These are phyloP conservation scores for Mobula hypostoma DNA, from an alignment of 2,113 vertebrate genomes.

Conservation along the genomic window DNA sequence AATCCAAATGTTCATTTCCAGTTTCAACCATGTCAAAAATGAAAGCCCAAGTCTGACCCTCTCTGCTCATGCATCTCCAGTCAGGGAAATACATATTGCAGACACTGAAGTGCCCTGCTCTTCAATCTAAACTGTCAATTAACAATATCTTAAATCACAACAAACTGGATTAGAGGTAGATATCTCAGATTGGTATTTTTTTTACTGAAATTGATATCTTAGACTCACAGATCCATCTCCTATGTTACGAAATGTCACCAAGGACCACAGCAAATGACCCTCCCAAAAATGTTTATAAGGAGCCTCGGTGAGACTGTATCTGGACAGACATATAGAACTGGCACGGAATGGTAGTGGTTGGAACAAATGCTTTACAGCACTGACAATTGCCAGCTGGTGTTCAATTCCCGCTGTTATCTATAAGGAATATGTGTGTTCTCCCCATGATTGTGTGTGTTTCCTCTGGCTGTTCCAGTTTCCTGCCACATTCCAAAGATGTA, in stretches of 20 bases:
- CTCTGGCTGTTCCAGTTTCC: too few species aligned
- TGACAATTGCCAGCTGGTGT: too few species aligned
- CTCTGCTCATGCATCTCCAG: too few species aligned
- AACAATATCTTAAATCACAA: neutral
- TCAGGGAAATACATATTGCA: neutral
- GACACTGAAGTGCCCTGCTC: neutral
- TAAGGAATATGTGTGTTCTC: too few species aligned
- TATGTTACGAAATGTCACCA: neutral
- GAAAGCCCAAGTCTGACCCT: neutral
- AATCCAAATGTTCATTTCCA: neutral
- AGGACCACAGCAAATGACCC: neutral
- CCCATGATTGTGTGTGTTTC: too few species aligned
- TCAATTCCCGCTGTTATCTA: too few species aligned
- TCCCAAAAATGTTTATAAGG: neutral
- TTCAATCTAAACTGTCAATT: neutral
- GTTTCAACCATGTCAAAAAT: neutral
- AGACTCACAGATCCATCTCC: neutral
- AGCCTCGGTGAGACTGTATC: too few species aligned
- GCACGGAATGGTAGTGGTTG: too few species aligned
- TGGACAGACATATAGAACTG: too few species aligned
- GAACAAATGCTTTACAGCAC: too few species aligned
- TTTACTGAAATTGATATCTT: neutral
- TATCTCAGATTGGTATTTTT: neutral
- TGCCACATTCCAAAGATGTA: too few species aligned
- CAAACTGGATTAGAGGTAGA: neutral